Evolutionary conservation across 2,113 vertebrate genomes (phyloP).

Genomic region (Pleuronectes platessa): DNA sequence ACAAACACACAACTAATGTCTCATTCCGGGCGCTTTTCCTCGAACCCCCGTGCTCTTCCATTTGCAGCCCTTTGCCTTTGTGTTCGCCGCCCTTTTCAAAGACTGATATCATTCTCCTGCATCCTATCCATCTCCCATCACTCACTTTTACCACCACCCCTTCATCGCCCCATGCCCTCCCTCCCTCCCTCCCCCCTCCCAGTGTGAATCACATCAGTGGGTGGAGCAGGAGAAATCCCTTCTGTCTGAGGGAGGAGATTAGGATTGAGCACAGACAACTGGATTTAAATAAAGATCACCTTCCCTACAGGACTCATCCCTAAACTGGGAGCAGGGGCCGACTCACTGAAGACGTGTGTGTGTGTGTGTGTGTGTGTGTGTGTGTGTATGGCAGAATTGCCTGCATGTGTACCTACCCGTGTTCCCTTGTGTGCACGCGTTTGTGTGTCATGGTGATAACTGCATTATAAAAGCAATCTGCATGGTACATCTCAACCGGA

Average conservation of each 20-base stretch:
- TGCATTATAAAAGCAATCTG: constrained; percentile 63
- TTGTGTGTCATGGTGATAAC: constrained; percentile 50
- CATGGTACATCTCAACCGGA: constrained; percentile 49
- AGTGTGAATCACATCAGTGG: constrained; percentile 70
- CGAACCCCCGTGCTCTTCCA: constrained; percentile 31
- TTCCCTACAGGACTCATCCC: constrained; percentile 54
- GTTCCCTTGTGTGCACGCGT: constrained; percentile 3
- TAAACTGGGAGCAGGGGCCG: constrained; percentile 42
- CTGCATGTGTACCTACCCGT: constrained; percentile 24
- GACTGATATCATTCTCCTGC: constrained; percentile 54
- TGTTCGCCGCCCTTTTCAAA: constrained; percentile 41
- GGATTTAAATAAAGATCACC: constrained; percentile 77
- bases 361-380: constrained; percentile 11
- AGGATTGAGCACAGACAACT: constrained; percentile 65
- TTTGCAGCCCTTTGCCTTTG: constrained; percentile 33
- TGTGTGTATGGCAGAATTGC: neutral
- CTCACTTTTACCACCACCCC: constrained; percentile 52
- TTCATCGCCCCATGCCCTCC: constrained; percentile 30
- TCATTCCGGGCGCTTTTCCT: constrained; percentile 3
- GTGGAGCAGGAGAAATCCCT: constrained; percentile 53
- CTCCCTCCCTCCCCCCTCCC: constrained; percentile 5
- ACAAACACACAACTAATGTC: neutral
- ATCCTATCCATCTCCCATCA: constrained; percentile 61
- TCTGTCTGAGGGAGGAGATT: constrained; percentile 71
- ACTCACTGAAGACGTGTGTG: constrained; percentile 27